Conservation (phyloP, 2,888 invertebrate genomes). For the Luperina testacea region DNA sequence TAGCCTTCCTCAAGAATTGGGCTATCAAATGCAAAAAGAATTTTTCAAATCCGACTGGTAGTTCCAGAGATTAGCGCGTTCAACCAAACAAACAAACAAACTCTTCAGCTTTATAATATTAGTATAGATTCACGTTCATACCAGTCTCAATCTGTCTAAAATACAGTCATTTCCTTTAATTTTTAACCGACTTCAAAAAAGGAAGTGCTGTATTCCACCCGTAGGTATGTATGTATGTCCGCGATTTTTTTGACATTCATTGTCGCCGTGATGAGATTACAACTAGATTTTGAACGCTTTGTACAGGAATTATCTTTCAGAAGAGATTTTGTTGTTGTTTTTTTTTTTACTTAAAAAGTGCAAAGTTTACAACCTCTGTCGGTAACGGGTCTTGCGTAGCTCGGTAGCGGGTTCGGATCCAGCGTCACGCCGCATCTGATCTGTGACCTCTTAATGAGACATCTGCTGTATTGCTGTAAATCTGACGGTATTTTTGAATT, state of each 20-base stretch:
- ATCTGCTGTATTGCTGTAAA: constrained; percentile 73
- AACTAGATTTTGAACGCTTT: background rate
- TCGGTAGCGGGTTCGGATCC: constrained; percentile 81
- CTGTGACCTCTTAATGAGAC: constrained; percentile 82
- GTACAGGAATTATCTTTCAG: background rate
- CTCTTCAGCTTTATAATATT: too few relatives aligned
- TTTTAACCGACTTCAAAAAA: background rate
- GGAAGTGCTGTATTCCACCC: too few relatives aligned
- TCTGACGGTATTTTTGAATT: constrained; percentile 64
- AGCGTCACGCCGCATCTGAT: constrained; percentile 81
- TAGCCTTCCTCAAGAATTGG: too few relatives aligned
- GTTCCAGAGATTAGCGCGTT: too few relatives aligned
- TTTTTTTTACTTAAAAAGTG: background rate
- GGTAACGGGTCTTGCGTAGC: constrained; percentile 81
- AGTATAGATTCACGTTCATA: background rate
- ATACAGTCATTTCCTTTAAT: background rate
- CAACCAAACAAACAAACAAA: too few relatives aligned
- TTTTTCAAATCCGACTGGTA: too few relatives aligned
- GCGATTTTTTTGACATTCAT: background rate
- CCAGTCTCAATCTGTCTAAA: background rate
- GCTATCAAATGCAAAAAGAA: too few relatives aligned
- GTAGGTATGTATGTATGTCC: too few relatives aligned
- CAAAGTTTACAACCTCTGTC: constrained; percentile 66
- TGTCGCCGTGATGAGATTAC: background rate
- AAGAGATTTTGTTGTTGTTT: background rate